phyloP scores from a whole-genome alignment of 2,113 vertebrate genomes.

The Phoenicopterus ruber region DNA sequence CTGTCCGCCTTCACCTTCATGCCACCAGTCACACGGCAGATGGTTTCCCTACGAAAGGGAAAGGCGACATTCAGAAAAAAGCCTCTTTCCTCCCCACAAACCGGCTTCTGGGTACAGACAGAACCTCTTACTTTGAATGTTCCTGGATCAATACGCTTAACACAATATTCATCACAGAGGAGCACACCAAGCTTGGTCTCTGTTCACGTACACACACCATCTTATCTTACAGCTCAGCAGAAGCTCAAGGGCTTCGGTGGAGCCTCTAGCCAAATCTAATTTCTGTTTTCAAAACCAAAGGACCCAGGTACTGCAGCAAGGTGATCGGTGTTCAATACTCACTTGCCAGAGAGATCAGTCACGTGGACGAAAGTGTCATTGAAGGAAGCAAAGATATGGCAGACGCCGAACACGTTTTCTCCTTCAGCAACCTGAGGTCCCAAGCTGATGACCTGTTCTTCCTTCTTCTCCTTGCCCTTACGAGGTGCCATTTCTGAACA shows the following conservation, averaged over 20 bases:
- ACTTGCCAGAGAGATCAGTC: conserved; percentile 99
- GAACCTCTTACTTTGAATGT: neutral
- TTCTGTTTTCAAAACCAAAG: neutral
- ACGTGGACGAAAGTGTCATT: conserved; percentile 98
- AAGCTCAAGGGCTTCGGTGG: neutral
- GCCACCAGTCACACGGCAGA: conserved; percentile 95
- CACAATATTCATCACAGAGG: neutral
- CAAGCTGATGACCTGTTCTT: conserved; percentile 97
- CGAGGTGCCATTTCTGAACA: conserved; percentile 93
- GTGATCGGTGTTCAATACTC: conserved; percentile 47
- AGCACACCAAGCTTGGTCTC: neutral
- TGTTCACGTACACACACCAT: accelerated
- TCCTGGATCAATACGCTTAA: neutral
- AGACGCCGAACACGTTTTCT: conserved; percentile 96
- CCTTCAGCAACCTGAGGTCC: conserved; percentile 97
- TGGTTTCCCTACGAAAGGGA: conserved; percentile 84
- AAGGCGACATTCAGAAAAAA: neutral
- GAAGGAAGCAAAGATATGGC: conserved; percentile 98
- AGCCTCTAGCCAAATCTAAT: neutral
- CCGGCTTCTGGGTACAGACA: neutral
- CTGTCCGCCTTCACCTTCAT: conserved; percentile 99
- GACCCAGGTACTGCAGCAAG: neutral
- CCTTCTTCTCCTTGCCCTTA: conserved; percentile 99
- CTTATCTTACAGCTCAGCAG: neutral
- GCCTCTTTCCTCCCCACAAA: neutral